These are phyloP conservation scores for Pocillopora grandis DNA, from an alignment of 92 coral and sea anemone species.

Conservation along the genomic window DNA sequence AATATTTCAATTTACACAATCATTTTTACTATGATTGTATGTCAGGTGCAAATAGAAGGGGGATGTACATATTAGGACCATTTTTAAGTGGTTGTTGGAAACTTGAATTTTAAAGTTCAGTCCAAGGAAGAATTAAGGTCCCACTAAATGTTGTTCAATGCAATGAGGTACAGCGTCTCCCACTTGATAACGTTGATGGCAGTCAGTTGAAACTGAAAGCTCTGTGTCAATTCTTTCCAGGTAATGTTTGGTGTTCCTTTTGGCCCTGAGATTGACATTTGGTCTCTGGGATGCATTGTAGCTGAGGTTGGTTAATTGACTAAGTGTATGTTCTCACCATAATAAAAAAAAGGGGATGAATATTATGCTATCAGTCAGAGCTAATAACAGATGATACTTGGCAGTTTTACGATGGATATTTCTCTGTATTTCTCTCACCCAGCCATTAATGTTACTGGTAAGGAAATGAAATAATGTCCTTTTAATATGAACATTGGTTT, in stretches of 20 bases:
- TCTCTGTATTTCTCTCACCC: no score
- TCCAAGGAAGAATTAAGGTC: no score
- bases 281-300: constrained; percentile 93
- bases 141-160: no score
- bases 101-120: no score
- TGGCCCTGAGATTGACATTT: constrained; percentile 96
- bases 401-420: background rate
- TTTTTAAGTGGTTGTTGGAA: no score
- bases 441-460: background rate
- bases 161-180: no score
- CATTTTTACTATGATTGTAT: no score
- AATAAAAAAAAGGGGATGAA: background rate
- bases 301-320: constrained; percentile 72
- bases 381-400: background rate
- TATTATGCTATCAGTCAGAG: no score
- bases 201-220: background rate
- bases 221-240: constrained; percentile 26
- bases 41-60: no score
- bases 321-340: background rate
- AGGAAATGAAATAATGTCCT: no score
- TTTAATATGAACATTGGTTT: background rate
- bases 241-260: constrained; percentile 95
- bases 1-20: no score
- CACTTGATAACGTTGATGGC: background rate
- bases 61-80: no score